Evolutionary conservation across 1,140 invertebrate species (phyloP).

Genomic region (Atopsyche davidsoni): DNA sequence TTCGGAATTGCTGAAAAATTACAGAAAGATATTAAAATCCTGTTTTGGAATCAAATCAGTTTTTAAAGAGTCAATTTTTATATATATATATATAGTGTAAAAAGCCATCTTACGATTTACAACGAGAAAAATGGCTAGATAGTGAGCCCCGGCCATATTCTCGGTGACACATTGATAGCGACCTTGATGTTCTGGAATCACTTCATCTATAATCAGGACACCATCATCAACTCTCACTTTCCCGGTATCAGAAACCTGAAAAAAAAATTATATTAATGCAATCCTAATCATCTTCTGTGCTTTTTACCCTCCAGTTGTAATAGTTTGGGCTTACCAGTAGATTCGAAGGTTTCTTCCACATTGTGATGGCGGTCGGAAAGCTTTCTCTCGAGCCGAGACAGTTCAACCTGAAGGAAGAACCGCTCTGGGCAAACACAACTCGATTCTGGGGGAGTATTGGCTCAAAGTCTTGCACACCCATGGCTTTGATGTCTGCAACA

Average conservation of each 20-base stretch:
- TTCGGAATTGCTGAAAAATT: slow-evolving; percentile 17
- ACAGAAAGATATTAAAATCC: slow-evolving; percentile 7
- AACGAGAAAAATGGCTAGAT: slow-evolving; percentile 19
- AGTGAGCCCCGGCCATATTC: slow-evolving; percentile 21
- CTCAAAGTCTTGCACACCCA: slow-evolving; percentile 23
- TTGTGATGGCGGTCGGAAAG: slow-evolving; percentile 12
- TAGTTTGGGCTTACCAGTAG: slow-evolving; percentile 16
- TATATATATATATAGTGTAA: neutral
- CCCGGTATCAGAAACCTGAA: slow-evolving; percentile 23
- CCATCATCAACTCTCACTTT: slow-evolving; percentile 20
- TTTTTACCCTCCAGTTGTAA: no score
- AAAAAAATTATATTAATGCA: slow-evolving; percentile 4
- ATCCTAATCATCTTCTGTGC: neutral
- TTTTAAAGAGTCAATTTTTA: no score
- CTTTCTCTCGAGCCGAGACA: slow-evolving; percentile 20
- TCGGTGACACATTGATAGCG: slow-evolving; percentile 21
- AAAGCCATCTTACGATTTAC: slow-evolving; percentile 19
- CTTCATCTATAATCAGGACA: slow-evolving; percentile 16
- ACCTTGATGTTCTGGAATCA: slow-evolving; percentile 20
- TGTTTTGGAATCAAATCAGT: no score
- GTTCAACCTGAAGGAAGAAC: slow-evolving; percentile 9
- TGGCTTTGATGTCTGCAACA: slow-evolving; percentile 23
- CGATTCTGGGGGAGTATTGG: slow-evolving; percentile 19
- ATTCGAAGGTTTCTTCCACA: slow-evolving; percentile 22
- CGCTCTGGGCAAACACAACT: slow-evolving; percentile 14